Evolutionary conservation across 2,888 invertebrate genomes (phyloP).

Genomic region (Ophioninae sp.): DNA sequence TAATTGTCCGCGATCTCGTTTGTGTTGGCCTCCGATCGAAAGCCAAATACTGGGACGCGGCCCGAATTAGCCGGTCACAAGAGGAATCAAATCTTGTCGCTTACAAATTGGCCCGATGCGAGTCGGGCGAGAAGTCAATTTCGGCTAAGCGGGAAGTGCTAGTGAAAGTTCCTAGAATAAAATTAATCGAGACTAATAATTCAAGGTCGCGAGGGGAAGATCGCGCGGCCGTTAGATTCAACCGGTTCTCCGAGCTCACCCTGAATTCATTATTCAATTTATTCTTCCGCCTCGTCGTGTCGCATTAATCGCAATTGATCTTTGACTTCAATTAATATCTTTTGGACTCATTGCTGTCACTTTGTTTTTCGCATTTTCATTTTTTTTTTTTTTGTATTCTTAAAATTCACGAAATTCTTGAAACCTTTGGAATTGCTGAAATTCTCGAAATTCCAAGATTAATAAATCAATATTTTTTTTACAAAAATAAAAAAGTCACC

Average conservation of each 20-base stretch:
- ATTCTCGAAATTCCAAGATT: no score
- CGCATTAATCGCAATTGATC: not conserved
- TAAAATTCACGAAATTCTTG: no score
- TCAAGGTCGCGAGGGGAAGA: constrained; percentile 37
- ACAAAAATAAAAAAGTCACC: no score
- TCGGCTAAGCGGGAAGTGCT: constrained; percentile 50
- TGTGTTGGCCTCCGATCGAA: no score
- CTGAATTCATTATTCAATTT: constrained; percentile 38
- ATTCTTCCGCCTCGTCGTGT: constrained; percentile 1
- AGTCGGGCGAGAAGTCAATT: constrained; percentile 35
- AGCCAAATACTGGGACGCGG: constrained; percentile 2
- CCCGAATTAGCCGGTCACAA: not conserved
- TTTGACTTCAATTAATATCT: not conserved
- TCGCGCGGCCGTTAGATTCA: not conserved
- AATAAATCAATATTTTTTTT: no score
- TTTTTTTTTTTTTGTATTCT: no score
- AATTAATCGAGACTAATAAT: constrained; percentile 20
- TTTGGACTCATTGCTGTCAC: no score
- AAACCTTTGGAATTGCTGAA: no score
- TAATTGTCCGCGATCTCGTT: no score
- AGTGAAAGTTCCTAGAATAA: constrained; percentile 25
- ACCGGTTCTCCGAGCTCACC: not conserved
- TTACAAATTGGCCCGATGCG: not conserved
- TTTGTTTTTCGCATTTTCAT: no score
- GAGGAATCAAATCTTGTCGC: constrained; percentile 5